These are phyloP conservation scores for Phoenicopterus ruber DNA, from an alignment of 2,113 vertebrate species.

Conservation along the genomic window DNA sequence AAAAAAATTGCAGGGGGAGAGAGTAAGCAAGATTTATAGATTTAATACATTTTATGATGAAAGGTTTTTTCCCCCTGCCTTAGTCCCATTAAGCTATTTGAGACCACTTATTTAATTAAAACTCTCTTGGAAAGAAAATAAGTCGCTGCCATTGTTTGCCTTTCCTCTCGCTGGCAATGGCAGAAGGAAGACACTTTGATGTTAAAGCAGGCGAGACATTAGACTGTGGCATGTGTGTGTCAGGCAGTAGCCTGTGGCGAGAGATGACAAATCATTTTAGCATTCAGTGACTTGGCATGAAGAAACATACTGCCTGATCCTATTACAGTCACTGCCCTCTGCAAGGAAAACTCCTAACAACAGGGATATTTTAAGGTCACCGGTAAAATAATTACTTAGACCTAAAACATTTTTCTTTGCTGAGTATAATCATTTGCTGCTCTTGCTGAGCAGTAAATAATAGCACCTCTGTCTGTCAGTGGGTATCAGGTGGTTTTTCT, in stretches of 20 bases:
- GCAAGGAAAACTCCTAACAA: slow-evolving; percentile 1
- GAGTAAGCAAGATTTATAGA: neutral
- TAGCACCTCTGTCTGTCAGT: neutral
- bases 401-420: neutral
- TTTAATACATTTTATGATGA: slow-evolving; percentile 12
- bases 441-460: neutral
- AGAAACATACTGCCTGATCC: slow-evolving; percentile 44
- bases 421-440: neutral
- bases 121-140: neutral
- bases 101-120: slow-evolving; percentile 32
- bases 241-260: slow-evolving; percentile 27
- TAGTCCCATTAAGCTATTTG: neutral
- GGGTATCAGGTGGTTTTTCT: slow-evolving; percentile 23
- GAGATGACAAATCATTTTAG: slow-evolving; percentile 52
- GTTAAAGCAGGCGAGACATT: slow-evolving; percentile 3
- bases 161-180: neutral
- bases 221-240: slow-evolving; percentile 27
- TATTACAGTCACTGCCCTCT: slow-evolving; percentile 19
- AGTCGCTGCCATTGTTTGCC: neutral
- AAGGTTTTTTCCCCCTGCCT: neutral
- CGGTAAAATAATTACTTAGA: slow-evolving; percentile 7
- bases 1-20: neutral
- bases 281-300: slow-evolving; percentile 43
- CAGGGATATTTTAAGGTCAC: slow-evolving; percentile 36
- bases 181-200: slow-evolving; percentile 10